A percentile compares a stretch with the other conserved stretches of the same genome.
These are phyloP conservation scores for Catocala nupta DNA, from an alignment of 2,888 invertebrate genomes.

Conservation along the genomic window DNA sequence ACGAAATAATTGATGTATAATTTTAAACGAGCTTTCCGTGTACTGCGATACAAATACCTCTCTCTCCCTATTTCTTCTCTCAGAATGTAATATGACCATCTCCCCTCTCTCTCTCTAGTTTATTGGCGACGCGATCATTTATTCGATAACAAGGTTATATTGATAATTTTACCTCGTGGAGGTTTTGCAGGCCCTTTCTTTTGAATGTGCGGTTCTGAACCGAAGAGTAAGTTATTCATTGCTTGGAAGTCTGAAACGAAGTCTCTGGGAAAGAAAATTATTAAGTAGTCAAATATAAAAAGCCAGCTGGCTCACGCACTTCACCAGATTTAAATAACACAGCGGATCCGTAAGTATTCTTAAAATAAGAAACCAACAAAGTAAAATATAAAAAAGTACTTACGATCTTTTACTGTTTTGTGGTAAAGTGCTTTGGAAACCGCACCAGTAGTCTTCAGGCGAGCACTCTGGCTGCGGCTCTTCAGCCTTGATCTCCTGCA, in stretches of 20 bases:
- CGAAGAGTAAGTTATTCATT: conserved; percentile 69
- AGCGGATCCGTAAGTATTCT: not conserved
- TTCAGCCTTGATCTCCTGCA: conserved; percentile 75
- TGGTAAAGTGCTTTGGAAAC: conserved; percentile 52
- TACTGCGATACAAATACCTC: no score
- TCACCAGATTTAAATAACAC: no score
- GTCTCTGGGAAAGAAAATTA: conserved; percentile 55
- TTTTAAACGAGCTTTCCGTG: no score
- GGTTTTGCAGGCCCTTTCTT: conserved; percentile 54
- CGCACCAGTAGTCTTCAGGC: conserved; percentile 71
- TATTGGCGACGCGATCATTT: no score
- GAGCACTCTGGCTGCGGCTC: conserved; percentile 40
- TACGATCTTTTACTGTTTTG: conserved; percentile 11
- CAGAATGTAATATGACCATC: no score
- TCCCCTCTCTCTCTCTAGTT: no score
- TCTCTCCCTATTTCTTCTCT: no score
- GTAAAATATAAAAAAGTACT: conserved; percentile 2
- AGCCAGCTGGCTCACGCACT: no score
- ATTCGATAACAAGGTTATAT: not conserved
- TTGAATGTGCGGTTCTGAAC: conserved; percentile 60
- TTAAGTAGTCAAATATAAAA: not conserved
- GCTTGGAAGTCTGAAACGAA: conserved; percentile 62
- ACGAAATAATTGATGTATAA: no score
- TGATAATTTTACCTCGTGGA: conserved; percentile 56
- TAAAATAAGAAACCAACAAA: no score